phyloP scores from a whole-genome alignment of 2,888 invertebrate genomes.

The Latheticus oryzae region DNA sequence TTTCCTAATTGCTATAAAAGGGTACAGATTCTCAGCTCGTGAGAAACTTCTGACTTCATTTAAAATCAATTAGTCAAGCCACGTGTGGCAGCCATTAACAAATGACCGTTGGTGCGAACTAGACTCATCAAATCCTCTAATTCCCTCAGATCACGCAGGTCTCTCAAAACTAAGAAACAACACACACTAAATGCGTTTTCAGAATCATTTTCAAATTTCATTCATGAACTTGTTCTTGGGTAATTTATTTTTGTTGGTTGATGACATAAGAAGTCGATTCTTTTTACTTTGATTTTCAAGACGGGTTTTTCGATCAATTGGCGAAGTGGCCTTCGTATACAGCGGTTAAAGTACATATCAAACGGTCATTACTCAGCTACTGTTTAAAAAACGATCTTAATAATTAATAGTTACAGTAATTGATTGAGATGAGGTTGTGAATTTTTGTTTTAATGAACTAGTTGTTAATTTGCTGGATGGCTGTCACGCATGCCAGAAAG shows the following conservation, averaged over 20 bases:
- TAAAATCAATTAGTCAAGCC: constrained; percentile 31
- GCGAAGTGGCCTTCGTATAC: constrained; percentile 17
- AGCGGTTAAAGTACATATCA: constrained; percentile 10
- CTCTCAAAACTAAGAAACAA: constrained; percentile 5
- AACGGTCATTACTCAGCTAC: constrained; percentile 16
- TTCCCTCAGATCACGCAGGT: constrained; percentile 22
- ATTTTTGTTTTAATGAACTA: neutral
- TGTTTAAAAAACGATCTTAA: constrained; percentile 8
- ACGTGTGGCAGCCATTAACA: constrained; percentile 28
- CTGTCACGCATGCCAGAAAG: too few species aligned
- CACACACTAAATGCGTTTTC: constrained; percentile 18
- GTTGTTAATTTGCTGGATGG: too few species aligned
- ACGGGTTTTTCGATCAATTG: constrained; percentile 28
- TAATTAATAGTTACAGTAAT: constrained; percentile 19
- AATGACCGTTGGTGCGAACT: constrained; percentile 20
- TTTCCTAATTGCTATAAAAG: neutral
- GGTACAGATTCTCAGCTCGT: constrained; percentile 9
- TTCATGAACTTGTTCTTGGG: constrained; percentile 28
- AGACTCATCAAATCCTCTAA: constrained; percentile 13
- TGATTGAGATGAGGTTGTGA: constrained; percentile 8
- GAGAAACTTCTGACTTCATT: constrained; percentile 28
- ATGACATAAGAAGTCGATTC: constrained; percentile 28
- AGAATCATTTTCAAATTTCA: constrained; percentile 14
- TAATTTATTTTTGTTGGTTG: constrained; percentile 12
- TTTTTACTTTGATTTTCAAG: constrained; percentile 19